Base-by-base conservation (phyloP, 1,140 invertebrate species). In the Anagrus nilaparvatae region DNA sequence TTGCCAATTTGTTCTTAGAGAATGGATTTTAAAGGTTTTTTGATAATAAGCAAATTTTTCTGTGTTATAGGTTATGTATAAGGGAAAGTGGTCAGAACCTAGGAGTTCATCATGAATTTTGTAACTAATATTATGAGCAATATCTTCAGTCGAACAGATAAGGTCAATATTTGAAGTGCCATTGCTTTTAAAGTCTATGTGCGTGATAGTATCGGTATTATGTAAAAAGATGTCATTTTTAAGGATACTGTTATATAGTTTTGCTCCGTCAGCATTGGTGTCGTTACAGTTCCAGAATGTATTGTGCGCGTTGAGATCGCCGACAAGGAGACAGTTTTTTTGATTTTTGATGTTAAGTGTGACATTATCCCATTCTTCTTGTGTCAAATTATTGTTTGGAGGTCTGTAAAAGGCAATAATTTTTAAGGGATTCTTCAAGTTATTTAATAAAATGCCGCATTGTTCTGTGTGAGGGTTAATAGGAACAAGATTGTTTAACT, bases 301-400 rank as follows among this genome's bases (percentile, higher is more conserved):
- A 13, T 43, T 47, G 7, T 43, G 45, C 1, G 45, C 34, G 18
- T 47, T 47, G 28, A 43, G 39, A 10, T 46, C 40, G 10, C 40
- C 44, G 13, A 40, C 20, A 14, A 40, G 9, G n/a, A 40, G 9
- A 18, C 16, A 25, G 3, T 37, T 13, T 13, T 34, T 33, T 13
- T 2, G 0, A 9, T 34, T 27, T 32, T 5, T 14, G n/a, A 18
- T 8, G 16, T 42, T 25, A 14, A 21, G 5, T 7, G 6, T 23
- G 17, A 42, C 28, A 4, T 5, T n/a, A 10, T 42, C 29, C 31
- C 40, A 42, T 19, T 25, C 18, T 12, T 5, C 20, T 34, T 42
- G 40, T 1, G 31, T 13, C 4, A 42, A 12, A 14, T 3, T 27
- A 6, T 13, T 8, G 3, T 16, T 24, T 17, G 32, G 43, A n/a